Evolutionary conservation across 2,113 vertebrate genomes (phyloP).

Genomic region (Ceuthmochares aereus): DNA sequence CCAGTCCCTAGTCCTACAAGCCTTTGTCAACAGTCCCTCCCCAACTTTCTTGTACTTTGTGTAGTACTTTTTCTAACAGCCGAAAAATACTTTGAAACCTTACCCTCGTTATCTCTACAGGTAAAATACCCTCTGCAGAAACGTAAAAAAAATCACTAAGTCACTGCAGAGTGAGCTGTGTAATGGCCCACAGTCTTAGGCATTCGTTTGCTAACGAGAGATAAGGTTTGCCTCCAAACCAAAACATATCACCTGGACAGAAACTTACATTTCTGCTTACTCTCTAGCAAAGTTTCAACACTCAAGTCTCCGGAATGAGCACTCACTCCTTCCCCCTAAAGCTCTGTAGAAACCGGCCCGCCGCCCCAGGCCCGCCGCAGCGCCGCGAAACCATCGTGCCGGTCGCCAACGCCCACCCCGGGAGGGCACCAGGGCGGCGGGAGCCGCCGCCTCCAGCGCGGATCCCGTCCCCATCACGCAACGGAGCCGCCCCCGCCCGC

Average conservation of each 20-base stretch:
- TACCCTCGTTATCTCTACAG: background rate
- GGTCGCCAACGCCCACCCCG: too few relatives aligned
- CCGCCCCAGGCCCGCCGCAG: background rate
- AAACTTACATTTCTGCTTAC: background rate
- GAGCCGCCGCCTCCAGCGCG: fast-evolving
- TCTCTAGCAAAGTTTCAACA: background rate
- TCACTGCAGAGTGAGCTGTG: background rate
- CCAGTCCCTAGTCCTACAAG: too few relatives aligned
- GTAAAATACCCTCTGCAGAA: background rate
- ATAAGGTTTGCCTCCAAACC: background rate
- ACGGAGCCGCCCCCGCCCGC: background rate
- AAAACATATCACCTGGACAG: background rate
- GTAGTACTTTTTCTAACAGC: background rate
- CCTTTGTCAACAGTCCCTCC: too few relatives aligned
- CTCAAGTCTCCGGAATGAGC: background rate
- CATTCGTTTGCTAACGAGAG: background rate
- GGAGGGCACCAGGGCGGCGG: too few relatives aligned
- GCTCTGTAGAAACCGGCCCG: too few relatives aligned
- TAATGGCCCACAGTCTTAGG: background rate
- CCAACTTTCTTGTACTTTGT: too few relatives aligned
- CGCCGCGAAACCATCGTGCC: too few relatives aligned
- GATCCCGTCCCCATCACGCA: background rate
- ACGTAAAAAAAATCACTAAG: background rate
- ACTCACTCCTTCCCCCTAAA: background rate
- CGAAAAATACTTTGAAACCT: background rate